Percentiles rank a stretch among this genome's conserved stretches.
Evolutionary conservation across 2,797 vertebrate genomes (phyloP).

Genomic region (Lepilemur ruficaudatus): DNA sequence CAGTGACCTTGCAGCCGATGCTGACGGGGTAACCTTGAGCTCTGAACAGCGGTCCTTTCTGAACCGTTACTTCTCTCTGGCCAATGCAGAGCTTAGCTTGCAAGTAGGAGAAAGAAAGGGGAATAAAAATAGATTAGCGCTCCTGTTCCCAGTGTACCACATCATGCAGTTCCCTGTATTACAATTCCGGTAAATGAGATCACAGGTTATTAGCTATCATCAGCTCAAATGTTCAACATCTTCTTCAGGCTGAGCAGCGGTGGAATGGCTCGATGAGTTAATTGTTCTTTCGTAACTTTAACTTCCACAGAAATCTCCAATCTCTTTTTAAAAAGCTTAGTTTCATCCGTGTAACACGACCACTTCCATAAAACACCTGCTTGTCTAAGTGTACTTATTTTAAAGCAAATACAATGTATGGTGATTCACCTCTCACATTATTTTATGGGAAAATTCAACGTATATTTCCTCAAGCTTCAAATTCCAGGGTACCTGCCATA

Average conservation of each 20-base stretch:
- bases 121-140: slow-evolving; percentile 69
- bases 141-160: neutral
- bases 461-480: neutral
- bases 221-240: slow-evolving; percentile 16
- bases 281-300: slow-evolving; percentile 32
- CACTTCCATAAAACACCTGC: neutral
- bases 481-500: neutral
- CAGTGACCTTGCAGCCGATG: slow-evolving; percentile 92
- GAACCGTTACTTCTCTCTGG: slow-evolving; percentile 89
- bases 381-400: neutral
- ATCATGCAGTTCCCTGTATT: slow-evolving; percentile 14
- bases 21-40: slow-evolving; percentile 90
- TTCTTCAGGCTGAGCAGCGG: slow-evolving; percentile 21
- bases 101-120: slow-evolving; percentile 59
- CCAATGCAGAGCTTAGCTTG: slow-evolving; percentile 82
- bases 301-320: neutral
- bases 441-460: neutral
- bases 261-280: neutral
- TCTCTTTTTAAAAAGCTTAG: neutral
- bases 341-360: neutral
- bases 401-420: neutral
- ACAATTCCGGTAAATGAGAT: slow-evolving; percentile 62
- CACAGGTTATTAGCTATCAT: slow-evolving; percentile 45
- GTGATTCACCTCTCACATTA: neutral
- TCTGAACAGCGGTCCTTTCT: slow-evolving; percentile 89